Evolutionary conservation across 2,797 vertebrate genomes (phyloP).

Genomic region (Myotis planiceps): DNA sequence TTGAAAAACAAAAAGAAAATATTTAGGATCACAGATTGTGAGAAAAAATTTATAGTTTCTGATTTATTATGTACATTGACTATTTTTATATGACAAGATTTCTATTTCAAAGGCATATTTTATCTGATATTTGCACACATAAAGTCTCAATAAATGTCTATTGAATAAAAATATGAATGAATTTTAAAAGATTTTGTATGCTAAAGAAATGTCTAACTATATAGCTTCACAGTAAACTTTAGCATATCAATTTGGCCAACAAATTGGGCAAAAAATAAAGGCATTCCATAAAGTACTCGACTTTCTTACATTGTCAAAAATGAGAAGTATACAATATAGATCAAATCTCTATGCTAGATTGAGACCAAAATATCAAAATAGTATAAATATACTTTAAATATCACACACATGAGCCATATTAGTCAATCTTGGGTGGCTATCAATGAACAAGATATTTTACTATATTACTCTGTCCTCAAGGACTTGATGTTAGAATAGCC

Average conservation of each 20-base stretch:
- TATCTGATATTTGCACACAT: constrained; percentile 44
- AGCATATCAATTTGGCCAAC: neutral
- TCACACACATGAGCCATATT: constrained; percentile 24
- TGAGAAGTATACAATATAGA: neutral
- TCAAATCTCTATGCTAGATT: constrained; percentile 24
- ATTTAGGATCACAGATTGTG: neutral
- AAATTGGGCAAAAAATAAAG: constrained; percentile 39
- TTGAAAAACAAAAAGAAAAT: neutral
- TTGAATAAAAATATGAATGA: constrained; percentile 44
- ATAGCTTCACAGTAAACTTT: constrained; percentile 6
- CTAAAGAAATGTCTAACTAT: neutral
- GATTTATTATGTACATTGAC: constrained; percentile 12
- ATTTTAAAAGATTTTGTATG: constrained; percentile 20
- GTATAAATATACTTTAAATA: constrained; percentile 52
- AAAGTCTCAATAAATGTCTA: constrained; percentile 12
- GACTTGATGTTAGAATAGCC: constrained; percentile 17
- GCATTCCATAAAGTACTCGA: constrained; percentile 44
- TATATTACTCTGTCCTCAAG: constrained; percentile 3
- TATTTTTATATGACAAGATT: constrained; percentile 21
- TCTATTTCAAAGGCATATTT: constrained; percentile 60
- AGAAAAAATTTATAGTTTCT: constrained; percentile 30
- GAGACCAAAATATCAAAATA: constrained; percentile 37
- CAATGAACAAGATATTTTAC: constrained; percentile 46
- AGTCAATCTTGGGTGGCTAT: neutral
- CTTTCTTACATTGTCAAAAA: constrained; percentile 37